Base-by-base conservation (phyloP, 1,140 invertebrate species). In the Drosophila watanabei region DNA sequence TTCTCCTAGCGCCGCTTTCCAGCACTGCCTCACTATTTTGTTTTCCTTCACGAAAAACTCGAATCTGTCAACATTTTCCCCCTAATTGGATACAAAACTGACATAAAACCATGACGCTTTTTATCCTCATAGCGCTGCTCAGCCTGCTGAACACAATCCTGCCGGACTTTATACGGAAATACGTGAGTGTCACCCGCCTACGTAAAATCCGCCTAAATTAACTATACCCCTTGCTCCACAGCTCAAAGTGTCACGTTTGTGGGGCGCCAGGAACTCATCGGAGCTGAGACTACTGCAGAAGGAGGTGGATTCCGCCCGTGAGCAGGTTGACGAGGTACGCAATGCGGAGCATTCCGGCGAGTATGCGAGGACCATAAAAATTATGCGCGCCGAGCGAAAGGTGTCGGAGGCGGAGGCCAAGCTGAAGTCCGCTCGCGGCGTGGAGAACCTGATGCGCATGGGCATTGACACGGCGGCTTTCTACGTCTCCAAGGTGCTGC, bases 361-460 rank as follows among this genome's bases (percentile, higher is more conserved):
- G n/a, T 92, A 92, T 54, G 65, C 69, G 8, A 75, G 45, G n/a
- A 75, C 73, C 35, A 87, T 92, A 3, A 86, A 91, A 63, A 90
- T 62, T 13, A 84, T 92, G 91, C 82, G 91, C 11, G 91, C 91
- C n/a, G 88, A 92, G 52, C 73, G 73, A 0, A 89, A 90, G 59
- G 68, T 92, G 5, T 54, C 63, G 0, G 85, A 87, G 0, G 73
- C 66, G 11, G 70, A 82, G 51, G 16, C 49, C 30, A 84, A 85
- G 58, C 66, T 92, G 4, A 75, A 68, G 45, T 48, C 41, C 2
- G 71, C 77, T 20, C 64, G 51, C 0, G 65, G 75, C 49, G 65
- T 85, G 45, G 75, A 75, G 16, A 30, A 45, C 10, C 11, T 93
- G 0, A 92, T 86, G 48, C 69, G 75, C 9, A 70, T 79, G 5